A percentile compares a stretch with the other conserved stretches of the same genome.
These are phyloP conservation scores for Ichneumon xanthorius DNA, from an alignment of 2,888 invertebrate species.

Conservation along the genomic window DNA sequence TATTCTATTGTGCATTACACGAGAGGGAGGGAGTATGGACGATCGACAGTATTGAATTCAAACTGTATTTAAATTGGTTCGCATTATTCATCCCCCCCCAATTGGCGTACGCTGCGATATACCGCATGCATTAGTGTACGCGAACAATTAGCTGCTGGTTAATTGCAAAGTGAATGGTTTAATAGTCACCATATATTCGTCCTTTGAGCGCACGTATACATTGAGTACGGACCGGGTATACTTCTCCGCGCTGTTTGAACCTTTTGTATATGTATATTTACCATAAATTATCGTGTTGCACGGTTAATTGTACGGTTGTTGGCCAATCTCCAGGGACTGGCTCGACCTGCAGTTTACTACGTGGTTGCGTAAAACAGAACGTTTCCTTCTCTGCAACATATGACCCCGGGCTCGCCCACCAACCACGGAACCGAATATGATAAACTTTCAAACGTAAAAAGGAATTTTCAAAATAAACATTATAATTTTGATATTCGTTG, in stretches of 20 bases:
- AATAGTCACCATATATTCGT: constrained; percentile 8
- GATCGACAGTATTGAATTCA: constrained; percentile 7
- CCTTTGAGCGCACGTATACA: background rate
- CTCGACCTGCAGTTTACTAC: background rate
- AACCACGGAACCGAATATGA: background rate
- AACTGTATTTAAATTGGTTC: constrained; percentile 9
- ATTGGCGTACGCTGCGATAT: constrained; percentile 4
- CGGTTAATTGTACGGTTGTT: background rate
- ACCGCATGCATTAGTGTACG: constrained; percentile 9
- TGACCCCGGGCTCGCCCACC: background rate
- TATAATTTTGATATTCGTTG: background rate
- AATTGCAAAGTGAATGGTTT: constrained; percentile 22
- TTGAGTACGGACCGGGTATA: background rate
- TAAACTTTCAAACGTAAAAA: background rate
- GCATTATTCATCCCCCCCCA: constrained; percentile 2
- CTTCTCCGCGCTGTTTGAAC: background rate
- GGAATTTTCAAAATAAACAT: background rate
- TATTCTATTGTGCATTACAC: background rate
- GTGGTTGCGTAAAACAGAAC: background rate
- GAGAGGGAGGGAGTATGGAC: background rate
- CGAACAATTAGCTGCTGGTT: constrained; percentile 25
- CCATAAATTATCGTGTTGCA: constrained; percentile 3
- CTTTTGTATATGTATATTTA: constrained; percentile 2
- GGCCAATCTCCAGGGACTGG: constrained; percentile 11
- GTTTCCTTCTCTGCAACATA: background rate